phyloP scores from a whole-genome alignment of 2,797 vertebrate genomes.

The Atherinosoma microstoma region DNA sequence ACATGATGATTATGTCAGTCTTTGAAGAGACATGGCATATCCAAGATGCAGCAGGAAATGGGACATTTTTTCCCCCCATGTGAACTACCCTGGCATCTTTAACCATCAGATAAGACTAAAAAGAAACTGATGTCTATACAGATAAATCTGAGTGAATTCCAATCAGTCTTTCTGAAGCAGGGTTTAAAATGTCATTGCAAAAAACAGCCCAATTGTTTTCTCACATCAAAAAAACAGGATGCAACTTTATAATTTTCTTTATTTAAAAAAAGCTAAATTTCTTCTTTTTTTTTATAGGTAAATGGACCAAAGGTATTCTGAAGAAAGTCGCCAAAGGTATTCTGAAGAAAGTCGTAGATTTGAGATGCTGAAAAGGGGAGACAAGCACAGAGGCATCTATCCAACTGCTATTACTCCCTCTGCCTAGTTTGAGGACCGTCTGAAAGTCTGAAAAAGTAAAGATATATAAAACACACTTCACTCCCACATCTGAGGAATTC shows the following conservation, averaged over 20 bases:
- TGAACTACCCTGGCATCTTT: background rate
- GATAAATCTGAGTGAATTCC: conserved; percentile 1
- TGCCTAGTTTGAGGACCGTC: conserved; percentile 34
- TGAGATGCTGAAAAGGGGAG: conserved; percentile 17
- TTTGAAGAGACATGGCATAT: conserved; percentile 21
- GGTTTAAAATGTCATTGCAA: background rate
- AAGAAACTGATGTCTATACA: background rate
- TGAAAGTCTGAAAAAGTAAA: conserved; percentile 40
- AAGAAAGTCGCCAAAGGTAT: conserved; percentile 35
- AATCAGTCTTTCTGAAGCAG: background rate
- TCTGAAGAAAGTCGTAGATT: conserved; percentile 2
- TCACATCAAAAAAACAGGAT: background rate
- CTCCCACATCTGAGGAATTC: conserved; percentile 72
- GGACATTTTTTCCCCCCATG: background rate
- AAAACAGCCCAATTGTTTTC: background rate
- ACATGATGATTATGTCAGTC: conserved; percentile 17
- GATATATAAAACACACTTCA: conserved; percentile 26
- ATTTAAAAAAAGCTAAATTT: background rate
- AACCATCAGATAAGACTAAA: conserved; percentile 1
- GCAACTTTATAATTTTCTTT: background rate
- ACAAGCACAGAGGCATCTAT: conserved; percentile 49
- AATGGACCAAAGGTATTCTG: conserved; percentile 38
- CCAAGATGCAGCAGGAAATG: conserved; percentile 33
- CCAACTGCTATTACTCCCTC: conserved; percentile 49
- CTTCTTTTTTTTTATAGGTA: conserved; percentile 34